Evolutionary conservation across 2,113 vertebrate species (phyloP), one percentile per base, ranked within the genome.

Genomic region (Poeciliopsis retropinna): DNA sequence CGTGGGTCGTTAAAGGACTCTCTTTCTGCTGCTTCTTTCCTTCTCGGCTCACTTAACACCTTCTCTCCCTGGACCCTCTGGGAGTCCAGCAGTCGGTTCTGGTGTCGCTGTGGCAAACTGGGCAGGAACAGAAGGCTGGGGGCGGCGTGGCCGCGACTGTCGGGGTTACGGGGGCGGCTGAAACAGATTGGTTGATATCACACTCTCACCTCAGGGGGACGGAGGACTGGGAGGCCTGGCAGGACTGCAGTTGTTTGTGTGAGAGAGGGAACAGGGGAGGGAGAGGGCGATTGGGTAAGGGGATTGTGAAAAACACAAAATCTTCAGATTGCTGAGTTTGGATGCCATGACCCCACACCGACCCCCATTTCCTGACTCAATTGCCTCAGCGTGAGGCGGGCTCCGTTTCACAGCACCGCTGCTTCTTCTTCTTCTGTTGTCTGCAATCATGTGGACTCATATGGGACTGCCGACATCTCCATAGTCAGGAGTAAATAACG

Each of bases 291-390:
- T 76, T 28, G 80, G 77, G 80, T 67, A 32, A 74, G 70, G 51
- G 75, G 67, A 84, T 87, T 85, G 87, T 82, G 81, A 64, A 76
- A 79, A 85, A 89, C 69, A 86, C 78, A 80, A 88, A 91, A 91
- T 87, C 86, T 82, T 81, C 73, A 73, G 64, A 80, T 76, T 85
- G 82, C 72, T 73, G 83, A 85, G 84, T 92, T 87, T 80, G 86
- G 83, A 77, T 6, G 79, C 78, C 76, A 5, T 83, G 90, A 92
- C 91, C 87, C 74, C 73, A 17, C 79, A 5, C 31, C 75, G 90
- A 93, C 90, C 92, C 88, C 89, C 84, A 92, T 89, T 92, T 92
- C 90, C 90, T 90, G 87, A 81, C 89, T 89, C 82, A 88, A 88
- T 92, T 90, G 86, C 80, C 90, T 88, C 86, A 84, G 89, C 87